Evolutionary conservation across 2,113 vertebrate genomes (phyloP).

Genomic region (Thalassoma bifasciatum): DNA sequence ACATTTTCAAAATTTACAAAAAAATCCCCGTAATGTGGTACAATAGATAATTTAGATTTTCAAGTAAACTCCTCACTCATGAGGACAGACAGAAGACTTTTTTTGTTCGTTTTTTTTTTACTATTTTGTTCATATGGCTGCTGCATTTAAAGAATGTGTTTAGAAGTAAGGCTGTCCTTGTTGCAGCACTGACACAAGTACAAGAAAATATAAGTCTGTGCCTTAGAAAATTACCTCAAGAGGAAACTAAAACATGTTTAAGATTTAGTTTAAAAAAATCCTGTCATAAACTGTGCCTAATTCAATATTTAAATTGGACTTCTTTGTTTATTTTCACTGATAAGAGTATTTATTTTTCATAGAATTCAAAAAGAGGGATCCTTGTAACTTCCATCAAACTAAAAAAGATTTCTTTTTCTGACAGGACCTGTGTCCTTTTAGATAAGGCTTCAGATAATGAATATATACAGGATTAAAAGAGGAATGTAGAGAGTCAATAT

Average conservation of each 20-base stretch:
- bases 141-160: conserved; percentile 34
- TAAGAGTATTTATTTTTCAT: background rate
- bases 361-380: background rate
- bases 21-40: conserved; percentile 51
- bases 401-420: conserved; percentile 25
- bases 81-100: conserved; percentile 54
- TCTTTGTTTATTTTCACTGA: background rate
- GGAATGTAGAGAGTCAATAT: conserved; percentile 67
- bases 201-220: conserved; percentile 16
- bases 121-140: conserved; percentile 80
- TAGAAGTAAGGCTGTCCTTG: conserved; percentile 32
- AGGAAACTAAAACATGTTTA: background rate
- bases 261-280: conserved; percentile 1
- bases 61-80: conserved; percentile 66
- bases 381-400: conserved; percentile 8
- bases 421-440: conserved; percentile 7
- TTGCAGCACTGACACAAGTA: conserved; percentile 12
- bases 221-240: background rate
- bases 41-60: conserved; percentile 49
- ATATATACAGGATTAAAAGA: conserved; percentile 75
- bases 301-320: background rate
- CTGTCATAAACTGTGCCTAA: background rate
- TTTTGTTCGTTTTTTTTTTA: background rate
- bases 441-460: conserved; percentile 25
- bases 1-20: conserved; percentile 83